phyloP scores from a whole-genome alignment of 2,888 invertebrate species.

The Trichopoda pennipes region DNA sequence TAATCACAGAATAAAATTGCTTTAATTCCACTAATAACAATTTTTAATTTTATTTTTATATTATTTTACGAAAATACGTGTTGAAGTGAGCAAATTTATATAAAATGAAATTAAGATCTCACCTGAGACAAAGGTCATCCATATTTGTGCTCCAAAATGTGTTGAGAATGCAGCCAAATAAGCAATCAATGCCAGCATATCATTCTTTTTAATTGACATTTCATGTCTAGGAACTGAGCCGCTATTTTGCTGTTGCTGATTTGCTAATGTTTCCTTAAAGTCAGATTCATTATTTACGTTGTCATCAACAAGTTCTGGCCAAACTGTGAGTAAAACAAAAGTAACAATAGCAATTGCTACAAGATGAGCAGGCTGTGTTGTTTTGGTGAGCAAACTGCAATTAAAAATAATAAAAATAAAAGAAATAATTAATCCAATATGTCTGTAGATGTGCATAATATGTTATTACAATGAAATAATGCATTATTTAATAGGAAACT shows the following conservation, averaged over 20 bases:
- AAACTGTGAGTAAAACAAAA: slow-evolving; percentile 82
- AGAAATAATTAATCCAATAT: slow-evolving; percentile 5
- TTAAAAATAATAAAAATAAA: slow-evolving; percentile 6
- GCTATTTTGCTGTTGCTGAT: slow-evolving; percentile 18
- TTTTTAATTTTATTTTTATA: too few species aligned
- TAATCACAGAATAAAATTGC: too few species aligned
- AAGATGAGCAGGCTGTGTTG: slow-evolving; percentile 90
- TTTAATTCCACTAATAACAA: too few species aligned
- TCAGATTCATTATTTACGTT: slow-evolving; percentile 40
- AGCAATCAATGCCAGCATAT: slow-evolving; percentile 82
- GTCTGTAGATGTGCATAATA: background rate
- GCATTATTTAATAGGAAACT: slow-evolving; percentile 47
- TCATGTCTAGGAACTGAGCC: slow-evolving; percentile 28
- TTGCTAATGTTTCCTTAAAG: background rate
- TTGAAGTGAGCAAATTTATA: too few species aligned
- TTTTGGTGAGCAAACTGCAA: slow-evolving; percentile 86
- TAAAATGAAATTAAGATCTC: too few species aligned
- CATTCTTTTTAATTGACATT: slow-evolving; percentile 71
- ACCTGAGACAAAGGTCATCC: slow-evolving; percentile 97
- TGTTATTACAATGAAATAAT: slow-evolving; percentile 10
- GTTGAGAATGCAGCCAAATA: slow-evolving; percentile 90
- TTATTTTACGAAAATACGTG: too few species aligned
- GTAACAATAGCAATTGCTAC: slow-evolving; percentile 84
- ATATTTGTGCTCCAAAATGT: slow-evolving; percentile 93
- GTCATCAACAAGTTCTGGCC: slow-evolving; percentile 80